Evolutionary conservation across 2,888 invertebrate genomes (phyloP).

Genomic region (Apodemia zela): DNA sequence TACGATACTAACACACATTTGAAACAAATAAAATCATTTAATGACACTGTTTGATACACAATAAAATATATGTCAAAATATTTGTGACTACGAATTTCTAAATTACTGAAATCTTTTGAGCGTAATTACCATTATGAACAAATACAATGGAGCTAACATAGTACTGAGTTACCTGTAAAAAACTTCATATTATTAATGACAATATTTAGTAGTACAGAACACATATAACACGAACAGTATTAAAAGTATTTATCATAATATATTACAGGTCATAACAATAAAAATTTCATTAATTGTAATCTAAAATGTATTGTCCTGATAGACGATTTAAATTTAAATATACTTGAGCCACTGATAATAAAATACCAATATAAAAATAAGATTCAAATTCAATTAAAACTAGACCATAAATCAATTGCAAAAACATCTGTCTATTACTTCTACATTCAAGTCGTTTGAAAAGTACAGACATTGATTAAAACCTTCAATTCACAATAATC

Average conservation of each 20-base stretch:
- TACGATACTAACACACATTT: constrained; percentile 62
- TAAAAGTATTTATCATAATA: not conserved
- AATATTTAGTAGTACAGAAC: not conserved
- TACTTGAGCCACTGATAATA: no score
- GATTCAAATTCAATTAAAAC: no score
- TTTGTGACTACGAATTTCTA: constrained; percentile 3
- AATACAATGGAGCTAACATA: constrained; percentile 2
- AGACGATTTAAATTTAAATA: no score
- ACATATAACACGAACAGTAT: not conserved
- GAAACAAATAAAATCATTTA: not conserved
- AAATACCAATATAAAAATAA: no score
- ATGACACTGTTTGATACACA: constrained; percentile 3
- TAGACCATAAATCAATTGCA: no score
- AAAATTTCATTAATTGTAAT: no score
- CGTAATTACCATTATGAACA: constrained; percentile 15
- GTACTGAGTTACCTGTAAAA: constrained; percentile 14
- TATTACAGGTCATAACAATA: no score
- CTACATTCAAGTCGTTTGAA: no score
- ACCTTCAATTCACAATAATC: no score
- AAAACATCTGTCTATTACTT: no score
- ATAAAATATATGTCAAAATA: not conserved
- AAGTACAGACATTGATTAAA: no score
- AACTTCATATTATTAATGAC: constrained; percentile 1
- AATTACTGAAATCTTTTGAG: constrained; percentile 12
- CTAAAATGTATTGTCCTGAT: no score